Conservation (phyloP, 2,113 vertebrate genomes). For the Cephalopterus ornatus region DNA sequence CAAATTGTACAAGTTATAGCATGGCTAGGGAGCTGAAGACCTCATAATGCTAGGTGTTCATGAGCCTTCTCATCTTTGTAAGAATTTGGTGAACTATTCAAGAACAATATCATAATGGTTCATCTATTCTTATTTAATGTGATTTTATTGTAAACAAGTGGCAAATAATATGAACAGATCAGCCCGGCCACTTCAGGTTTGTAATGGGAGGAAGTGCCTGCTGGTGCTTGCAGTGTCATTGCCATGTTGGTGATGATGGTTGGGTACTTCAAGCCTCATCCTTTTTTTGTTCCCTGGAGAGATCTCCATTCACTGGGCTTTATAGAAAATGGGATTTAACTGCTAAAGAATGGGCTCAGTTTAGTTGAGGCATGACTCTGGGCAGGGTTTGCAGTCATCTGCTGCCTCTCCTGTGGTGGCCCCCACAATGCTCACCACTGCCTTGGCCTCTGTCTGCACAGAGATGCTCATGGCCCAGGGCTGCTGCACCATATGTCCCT, state of each 20-base stretch:
- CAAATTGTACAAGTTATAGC: not conserved
- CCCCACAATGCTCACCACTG: fast-evolving
- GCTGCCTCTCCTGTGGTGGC: not conserved
- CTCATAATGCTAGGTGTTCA: not conserved
- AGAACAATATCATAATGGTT: not conserved
- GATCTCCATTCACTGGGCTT: not conserved
- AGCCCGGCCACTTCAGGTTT: not conserved
- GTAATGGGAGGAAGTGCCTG: not conserved
- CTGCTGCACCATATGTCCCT: fast-evolving
- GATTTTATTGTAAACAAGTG: not conserved
- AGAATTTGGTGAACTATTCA: not conserved
- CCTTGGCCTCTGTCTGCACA: not conserved
- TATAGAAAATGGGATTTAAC: not conserved
- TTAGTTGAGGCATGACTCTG: not conserved
- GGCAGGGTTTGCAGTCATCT: too few relatives aligned
- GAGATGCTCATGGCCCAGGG: not conserved
- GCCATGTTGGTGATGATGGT: not conserved
- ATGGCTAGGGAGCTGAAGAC: not conserved
- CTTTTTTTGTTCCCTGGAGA: not conserved
- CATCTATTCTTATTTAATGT: not conserved
- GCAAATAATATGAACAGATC: not conserved
- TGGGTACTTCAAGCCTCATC: not conserved
- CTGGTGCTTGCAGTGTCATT: not conserved
- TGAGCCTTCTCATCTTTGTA: not conserved
- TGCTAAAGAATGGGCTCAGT: not conserved